Percentiles rank a stretch among this genome's conserved stretches.
These are phyloP conservation scores for Protonemura montana DNA, from an alignment of 2,888 invertebrate species.

Conservation along the genomic window DNA sequence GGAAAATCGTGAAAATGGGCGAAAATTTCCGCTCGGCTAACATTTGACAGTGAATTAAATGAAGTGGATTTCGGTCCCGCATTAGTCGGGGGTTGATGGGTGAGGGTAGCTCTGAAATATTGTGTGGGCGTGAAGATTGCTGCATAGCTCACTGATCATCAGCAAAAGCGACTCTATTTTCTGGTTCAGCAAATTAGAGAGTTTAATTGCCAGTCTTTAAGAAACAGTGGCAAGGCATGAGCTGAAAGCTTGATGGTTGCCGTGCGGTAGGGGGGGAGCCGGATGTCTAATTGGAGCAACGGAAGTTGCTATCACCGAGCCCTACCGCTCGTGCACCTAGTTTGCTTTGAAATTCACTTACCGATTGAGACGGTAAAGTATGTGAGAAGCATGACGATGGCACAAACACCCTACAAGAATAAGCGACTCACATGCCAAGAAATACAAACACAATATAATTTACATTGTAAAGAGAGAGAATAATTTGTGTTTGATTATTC, in stretches of 20 bases:
- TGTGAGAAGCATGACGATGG: too few species aligned
- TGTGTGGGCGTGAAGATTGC: not conserved
- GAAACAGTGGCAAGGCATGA: not conserved
- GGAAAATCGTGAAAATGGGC: not conserved
- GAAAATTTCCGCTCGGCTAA: not conserved
- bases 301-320: not conserved
- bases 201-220: not conserved
- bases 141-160: not conserved
- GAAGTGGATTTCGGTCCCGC: not conserved
- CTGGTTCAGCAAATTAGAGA: not conserved
- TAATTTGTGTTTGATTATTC: too few species aligned
- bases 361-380: not conserved
- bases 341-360: not conserved
- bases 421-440: too few species aligned
- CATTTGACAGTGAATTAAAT: not conserved
- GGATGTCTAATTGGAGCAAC: conserved; percentile 7
- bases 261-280: not conserved
- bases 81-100: not conserved
- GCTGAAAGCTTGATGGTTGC: not conserved
- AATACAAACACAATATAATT: too few species aligned
- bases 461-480: too few species aligned
- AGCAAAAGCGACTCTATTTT: not conserved
- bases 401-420: too few species aligned
- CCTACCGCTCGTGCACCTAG: not conserved
- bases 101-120: not conserved